Conservation (phyloP, 2,113 vertebrate genomes). For the Ciconia boyciana region DNA sequence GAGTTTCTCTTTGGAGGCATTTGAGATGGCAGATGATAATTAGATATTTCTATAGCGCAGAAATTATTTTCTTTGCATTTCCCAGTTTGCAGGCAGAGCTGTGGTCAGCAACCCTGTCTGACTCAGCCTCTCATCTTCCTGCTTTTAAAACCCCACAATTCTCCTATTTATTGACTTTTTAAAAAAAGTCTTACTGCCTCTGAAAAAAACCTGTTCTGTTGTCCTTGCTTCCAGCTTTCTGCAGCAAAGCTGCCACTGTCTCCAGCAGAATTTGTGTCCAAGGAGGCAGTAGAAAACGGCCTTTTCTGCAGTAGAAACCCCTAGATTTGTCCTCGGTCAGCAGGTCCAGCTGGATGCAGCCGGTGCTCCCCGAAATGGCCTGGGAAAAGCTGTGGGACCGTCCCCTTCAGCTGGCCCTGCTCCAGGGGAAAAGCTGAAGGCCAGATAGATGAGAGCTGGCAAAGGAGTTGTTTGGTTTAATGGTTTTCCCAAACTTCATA, state of each 20-base stretch:
- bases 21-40: conserved; percentile 34
- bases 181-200: neutral
- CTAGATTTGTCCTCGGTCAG: neutral
- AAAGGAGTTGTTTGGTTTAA: neutral
- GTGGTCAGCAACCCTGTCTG: conserved; percentile 26
- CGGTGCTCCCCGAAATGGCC: neutral
- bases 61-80: conserved; percentile 27
- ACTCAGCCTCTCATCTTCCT: conserved; percentile 28
- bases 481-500: neutral
- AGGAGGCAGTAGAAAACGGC: neutral
- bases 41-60: neutral
- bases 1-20: conserved; percentile 7
- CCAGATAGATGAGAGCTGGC: neutral
- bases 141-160: conserved; percentile 7
- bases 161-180: conserved; percentile 2
- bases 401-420: neutral
- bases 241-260: neutral
- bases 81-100: neutral
- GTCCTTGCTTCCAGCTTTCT: neutral
- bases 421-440: neutral
- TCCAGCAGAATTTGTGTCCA: neutral
- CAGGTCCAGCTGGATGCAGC: neutral
- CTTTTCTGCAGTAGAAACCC: neutral
- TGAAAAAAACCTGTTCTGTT: neutral
- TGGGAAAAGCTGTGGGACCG: neutral